Evolutionary conservation across 2,888 invertebrate genomes (phyloP).

Genomic region (Altica lythri): DNA sequence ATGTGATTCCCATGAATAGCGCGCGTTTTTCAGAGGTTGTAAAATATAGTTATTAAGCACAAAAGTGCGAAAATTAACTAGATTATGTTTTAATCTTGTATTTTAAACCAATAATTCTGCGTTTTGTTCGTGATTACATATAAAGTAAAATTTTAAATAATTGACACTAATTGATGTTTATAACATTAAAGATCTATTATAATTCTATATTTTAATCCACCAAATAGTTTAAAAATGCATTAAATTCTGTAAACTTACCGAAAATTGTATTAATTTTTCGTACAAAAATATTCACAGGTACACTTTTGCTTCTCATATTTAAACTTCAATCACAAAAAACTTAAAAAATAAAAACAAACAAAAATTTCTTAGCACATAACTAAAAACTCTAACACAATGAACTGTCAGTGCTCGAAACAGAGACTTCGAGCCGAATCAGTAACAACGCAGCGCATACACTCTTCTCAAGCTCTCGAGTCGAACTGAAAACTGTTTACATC

Average conservation of each 20-base stretch:
- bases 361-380: slow-evolving; percentile 3
- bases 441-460: slow-evolving; percentile 33
- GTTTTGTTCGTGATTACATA: too few species aligned
- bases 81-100: too few species aligned
- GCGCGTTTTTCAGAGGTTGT: too few species aligned
- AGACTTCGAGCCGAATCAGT: slow-evolving; percentile 19
- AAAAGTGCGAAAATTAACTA: too few species aligned
- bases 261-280: slow-evolving; percentile 44
- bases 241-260: slow-evolving; percentile 33
- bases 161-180: too few species aligned
- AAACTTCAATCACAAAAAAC: slow-evolving; percentile 9
- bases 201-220: too few species aligned
- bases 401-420: neutral
- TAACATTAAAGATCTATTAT: too few species aligned
- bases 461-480: slow-evolving; percentile 42
- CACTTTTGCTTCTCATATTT: slow-evolving; percentile 46
- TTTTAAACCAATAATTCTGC: too few species aligned
- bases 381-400: slow-evolving; percentile 1
- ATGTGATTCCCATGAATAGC: too few species aligned
- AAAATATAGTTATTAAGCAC: too few species aligned
- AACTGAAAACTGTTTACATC: slow-evolving; percentile 49
- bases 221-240: neutral
- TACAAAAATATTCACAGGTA: slow-evolving; percentile 45
- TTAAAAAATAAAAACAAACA: slow-evolving; percentile 4
- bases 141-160: too few species aligned